Base-by-base conservation (phyloP, 2,113 vertebrate genomes). In the Acrocephalus arundinaceus region DNA sequence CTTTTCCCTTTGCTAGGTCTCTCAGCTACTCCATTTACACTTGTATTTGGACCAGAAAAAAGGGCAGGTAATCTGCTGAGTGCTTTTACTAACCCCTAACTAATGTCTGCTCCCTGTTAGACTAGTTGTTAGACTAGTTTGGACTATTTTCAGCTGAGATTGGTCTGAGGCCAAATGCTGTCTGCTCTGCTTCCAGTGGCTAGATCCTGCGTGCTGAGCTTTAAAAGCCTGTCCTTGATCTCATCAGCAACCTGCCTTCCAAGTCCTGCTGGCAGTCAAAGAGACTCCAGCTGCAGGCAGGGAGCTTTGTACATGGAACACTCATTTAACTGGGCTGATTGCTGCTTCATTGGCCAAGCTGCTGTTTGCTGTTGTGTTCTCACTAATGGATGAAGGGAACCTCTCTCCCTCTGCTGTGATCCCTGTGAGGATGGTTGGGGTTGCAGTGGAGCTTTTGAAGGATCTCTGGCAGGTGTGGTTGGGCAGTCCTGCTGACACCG, bases 31-130 rank as follows among this genome's bases (percentile, higher is more conserved):
- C 97, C 97, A 97, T 93, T 97, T 98, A 96, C 94, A 97, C 96
- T 97, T 93, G 91, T 98, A 96, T 96, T 97, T 94, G 98, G 98
- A 98, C 91, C 94, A 97, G 97, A 97, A 96, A 98, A 97, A 98
- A 93, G 97, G 97, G 97, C 98, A 98, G 98, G 98, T 98, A 98
- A 98, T 97, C 96, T 19, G 72, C 58, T 82, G 95, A 97, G 82
- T 98, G 97, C 89, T 94, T 89, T 74, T 89, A 89, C 96, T 98
- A 97, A 98, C 93, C 80, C 43, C 70, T 92, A 89, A 91, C 95
- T 94, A 95, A 97, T 13, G 13, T 24, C 61, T 86, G 73, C 80
- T 86, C 75, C 21, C 58, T 6, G 2, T 43, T 75, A 93, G 85
- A 88, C 68, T 90, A 73, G 82, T 75, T 90, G 28, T 39, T 79